These are phyloP conservation scores for Sussaba pulchella DNA, from an alignment of 2,888 invertebrate genomes.

Conservation along the genomic window DNA sequence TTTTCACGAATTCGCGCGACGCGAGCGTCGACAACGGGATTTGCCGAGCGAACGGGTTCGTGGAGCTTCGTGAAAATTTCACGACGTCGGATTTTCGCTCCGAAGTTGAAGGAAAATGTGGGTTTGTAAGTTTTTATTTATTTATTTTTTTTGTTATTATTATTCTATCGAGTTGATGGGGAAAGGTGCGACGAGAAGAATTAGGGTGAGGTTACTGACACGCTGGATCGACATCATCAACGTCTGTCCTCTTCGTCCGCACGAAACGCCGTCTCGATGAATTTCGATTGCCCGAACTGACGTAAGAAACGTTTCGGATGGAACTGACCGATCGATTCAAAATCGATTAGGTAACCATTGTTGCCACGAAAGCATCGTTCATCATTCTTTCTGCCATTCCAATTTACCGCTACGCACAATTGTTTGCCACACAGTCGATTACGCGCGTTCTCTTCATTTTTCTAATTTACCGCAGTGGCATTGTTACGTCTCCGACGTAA, in stretches of 20 bases:
- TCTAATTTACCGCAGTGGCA: slow-evolving; percentile 6
- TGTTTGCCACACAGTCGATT: not conserved
- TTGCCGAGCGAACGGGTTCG: slow-evolving; percentile 70
- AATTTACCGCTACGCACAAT: slow-evolving; percentile 8
- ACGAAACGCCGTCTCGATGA: not conserved
- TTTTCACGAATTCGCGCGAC: slow-evolving; percentile 69
- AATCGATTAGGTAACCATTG: slow-evolving; percentile 74
- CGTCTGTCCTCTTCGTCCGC: slow-evolving; percentile 52
- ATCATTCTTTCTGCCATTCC: slow-evolving; percentile 61
- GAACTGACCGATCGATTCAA: slow-evolving; percentile 72
- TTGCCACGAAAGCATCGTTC: slow-evolving; percentile 66
- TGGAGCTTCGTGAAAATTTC: slow-evolving; percentile 72
- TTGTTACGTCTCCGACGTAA: slow-evolving; percentile 39
- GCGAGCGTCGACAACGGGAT: slow-evolving; percentile 72
- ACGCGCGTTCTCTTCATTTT: slow-evolving; percentile 17
- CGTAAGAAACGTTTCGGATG: not conserved
- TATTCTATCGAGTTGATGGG: not conserved
- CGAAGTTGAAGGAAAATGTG: slow-evolving; percentile 21
- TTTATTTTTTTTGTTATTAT: too few relatives aligned
- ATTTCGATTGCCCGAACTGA: slow-evolving; percentile 10
- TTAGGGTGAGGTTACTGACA: slow-evolving; percentile 57
- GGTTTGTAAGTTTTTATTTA: slow-evolving; percentile 1
- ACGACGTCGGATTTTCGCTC: slow-evolving; percentile 70
- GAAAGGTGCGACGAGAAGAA: slow-evolving; percentile 5
- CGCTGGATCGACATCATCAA: slow-evolving; percentile 75